These are phyloP conservation scores for Spongia lamella DNA, from an alignment of 37 sponge, comb jelly and placozoan genomes.

Conservation along the genomic window DNA sequence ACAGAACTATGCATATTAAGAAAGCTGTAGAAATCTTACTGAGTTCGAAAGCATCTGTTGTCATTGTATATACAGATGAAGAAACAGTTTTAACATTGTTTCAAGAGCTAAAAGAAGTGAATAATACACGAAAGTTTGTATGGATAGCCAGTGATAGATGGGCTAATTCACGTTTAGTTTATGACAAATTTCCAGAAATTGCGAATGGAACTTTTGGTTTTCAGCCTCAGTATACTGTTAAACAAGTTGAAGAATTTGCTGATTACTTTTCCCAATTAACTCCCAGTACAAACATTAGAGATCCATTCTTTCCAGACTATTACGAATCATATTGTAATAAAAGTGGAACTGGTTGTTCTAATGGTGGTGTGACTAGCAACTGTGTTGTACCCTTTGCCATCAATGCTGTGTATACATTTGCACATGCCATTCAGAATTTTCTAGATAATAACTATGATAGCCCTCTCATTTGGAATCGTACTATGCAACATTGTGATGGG, in stretches of 20 bases:
- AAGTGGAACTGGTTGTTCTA: neutral
- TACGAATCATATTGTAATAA: slow-evolving; percentile 19
- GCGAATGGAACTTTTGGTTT: slow-evolving; percentile 67
- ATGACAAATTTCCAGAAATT: slow-evolving; percentile 14
- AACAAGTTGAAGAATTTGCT: slow-evolving; percentile 33
- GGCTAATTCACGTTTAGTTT: slow-evolving; percentile 53
- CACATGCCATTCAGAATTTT: slow-evolving; percentile 71
- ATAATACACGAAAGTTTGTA: slow-evolving; percentile 22
- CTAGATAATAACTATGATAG: slow-evolving; percentile 61
- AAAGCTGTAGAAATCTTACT: slow-evolving; percentile 3
- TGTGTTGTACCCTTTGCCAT: slow-evolving; percentile 66
- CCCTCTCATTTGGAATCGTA: slow-evolving; percentile 29
- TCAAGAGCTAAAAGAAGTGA: neutral
- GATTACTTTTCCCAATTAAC: slow-evolving; percentile 65
- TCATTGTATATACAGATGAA: slow-evolving; percentile 53
- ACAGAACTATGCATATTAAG: neutral
- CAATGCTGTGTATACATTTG: slow-evolving; percentile 85
- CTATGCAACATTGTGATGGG: slow-evolving; percentile 40
- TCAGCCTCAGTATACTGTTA: slow-evolving; percentile 51
- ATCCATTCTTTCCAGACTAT: slow-evolving; percentile 80
- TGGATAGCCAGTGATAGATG: slow-evolving; percentile 92
- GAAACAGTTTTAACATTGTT: slow-evolving; percentile 29
- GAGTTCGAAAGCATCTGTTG: slow-evolving; percentile 48
- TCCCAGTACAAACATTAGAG: slow-evolving; percentile 50
- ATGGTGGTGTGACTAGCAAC: slow-evolving; percentile 17